phyloP scores from a whole-genome alignment of 2,888 invertebrate species.

The Pheosia gnoma region DNA sequence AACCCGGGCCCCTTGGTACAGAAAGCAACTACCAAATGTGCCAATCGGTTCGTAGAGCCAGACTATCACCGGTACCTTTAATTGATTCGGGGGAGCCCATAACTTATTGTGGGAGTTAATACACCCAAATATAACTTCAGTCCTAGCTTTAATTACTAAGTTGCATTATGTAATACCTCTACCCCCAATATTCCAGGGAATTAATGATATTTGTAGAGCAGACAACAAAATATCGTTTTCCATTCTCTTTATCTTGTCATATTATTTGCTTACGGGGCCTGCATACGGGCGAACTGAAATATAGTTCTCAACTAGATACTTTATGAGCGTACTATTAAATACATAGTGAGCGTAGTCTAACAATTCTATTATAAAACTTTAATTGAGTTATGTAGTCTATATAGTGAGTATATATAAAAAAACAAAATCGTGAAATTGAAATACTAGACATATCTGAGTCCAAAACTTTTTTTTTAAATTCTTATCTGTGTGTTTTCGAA shows the following conservation, averaged over 20 bases:
- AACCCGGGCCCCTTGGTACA: no score
- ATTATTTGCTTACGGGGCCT: constrained; percentile 66
- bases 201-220: constrained; percentile 38
- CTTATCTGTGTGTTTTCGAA: no score
- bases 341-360: constrained; percentile 10
- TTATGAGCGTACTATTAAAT: constrained; percentile 18
- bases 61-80: no score
- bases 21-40: no score
- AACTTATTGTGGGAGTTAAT: no score
- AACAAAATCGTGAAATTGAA: no score
- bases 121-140: no score
- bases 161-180: constrained; percentile 13
- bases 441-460: no score
- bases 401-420: no score
- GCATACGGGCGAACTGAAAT: constrained; percentile 56
- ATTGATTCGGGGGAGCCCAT: no score
- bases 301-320: constrained; percentile 30
- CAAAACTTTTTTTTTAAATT: no score
- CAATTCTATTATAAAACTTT: constrained; percentile 11
- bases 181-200: constrained; percentile 24
- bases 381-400: neutral
- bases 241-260: constrained; percentile 67
- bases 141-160: constrained; percentile 13
- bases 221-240: constrained; percentile 53
- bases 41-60: no score